These are phyloP conservation scores for Platysteira castanea DNA, from an alignment of 2,113 vertebrate genomes.

Conservation along the genomic window DNA sequence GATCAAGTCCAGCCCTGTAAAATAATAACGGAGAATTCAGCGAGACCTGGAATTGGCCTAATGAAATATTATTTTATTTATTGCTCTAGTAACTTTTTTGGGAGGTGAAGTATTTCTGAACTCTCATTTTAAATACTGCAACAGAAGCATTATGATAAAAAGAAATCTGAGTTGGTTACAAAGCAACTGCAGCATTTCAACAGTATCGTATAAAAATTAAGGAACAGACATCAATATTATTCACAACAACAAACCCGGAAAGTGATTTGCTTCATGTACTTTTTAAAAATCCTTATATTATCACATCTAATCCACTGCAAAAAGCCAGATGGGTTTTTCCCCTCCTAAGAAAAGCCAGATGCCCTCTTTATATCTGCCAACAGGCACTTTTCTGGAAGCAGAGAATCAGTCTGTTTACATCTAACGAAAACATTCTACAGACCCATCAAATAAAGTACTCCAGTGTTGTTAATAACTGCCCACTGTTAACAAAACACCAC, in stretches of 20 bases:
- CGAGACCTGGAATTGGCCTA: background rate
- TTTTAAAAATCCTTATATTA: background rate
- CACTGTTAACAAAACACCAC: background rate
- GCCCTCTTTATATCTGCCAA: background rate
- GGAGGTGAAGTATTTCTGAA: background rate
- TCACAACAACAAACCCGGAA: background rate
- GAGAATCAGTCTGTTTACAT: background rate
- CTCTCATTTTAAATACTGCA: background rate
- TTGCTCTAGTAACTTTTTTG: background rate
- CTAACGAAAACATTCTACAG: background rate
- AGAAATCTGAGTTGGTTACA: background rate
- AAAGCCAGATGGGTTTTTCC: slow-evolving; percentile 7
- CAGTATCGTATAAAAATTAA: background rate
- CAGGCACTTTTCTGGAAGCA: background rate
- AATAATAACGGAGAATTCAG: background rate
- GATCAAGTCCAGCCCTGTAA: background rate
- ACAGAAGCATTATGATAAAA: background rate
- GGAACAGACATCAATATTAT: background rate
- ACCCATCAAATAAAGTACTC: background rate
- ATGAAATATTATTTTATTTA: background rate
- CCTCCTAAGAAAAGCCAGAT: slow-evolving; percentile 7
- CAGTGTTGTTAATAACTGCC: background rate
- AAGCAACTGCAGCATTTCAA: background rate
- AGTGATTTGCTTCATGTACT: background rate
- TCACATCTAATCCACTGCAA: background rate